Conservation (phyloP, 2,797 vertebrate genomes). For the Peromyscus eremicus region DNA sequence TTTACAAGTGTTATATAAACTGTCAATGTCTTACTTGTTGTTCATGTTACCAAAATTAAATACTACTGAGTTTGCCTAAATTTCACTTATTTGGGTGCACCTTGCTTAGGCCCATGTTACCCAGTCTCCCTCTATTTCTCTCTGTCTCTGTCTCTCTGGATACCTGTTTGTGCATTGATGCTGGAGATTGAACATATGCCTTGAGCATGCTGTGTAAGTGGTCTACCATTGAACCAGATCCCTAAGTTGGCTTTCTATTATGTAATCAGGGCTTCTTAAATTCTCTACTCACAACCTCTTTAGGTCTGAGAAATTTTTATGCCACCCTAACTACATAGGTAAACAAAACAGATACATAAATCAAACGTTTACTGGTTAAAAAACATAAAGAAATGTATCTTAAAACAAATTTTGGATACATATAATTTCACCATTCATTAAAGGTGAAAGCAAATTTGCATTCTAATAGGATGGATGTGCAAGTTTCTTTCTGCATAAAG, state of each 20-base stretch:
- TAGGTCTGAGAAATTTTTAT: background rate
- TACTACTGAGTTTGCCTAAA: background rate
- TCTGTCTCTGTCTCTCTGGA: no score
- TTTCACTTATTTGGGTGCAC: background rate
- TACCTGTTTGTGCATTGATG: no score
- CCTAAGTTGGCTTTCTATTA: no score
- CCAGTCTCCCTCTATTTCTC: background rate
- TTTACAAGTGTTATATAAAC: background rate
- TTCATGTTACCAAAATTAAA: background rate
- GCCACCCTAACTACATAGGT: background rate
- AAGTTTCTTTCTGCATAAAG: background rate
- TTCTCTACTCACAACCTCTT: background rate
- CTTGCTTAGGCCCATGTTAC: background rate
- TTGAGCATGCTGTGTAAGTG: no score
- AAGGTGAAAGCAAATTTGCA: background rate
- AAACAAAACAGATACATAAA: background rate
- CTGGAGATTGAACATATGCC: no score
- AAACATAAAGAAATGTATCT: background rate
- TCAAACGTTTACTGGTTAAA: background rate
- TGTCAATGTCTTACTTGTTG: background rate
- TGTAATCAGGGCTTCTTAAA: no score
- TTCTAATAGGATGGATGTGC: background rate
- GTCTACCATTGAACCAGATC: no score
- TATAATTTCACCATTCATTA: background rate
- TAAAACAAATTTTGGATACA: background rate